These are phyloP conservation scores for Pseudotriccus pelzelni DNA, from an alignment of 2,797 vertebrate species.

Conservation along the genomic window DNA sequence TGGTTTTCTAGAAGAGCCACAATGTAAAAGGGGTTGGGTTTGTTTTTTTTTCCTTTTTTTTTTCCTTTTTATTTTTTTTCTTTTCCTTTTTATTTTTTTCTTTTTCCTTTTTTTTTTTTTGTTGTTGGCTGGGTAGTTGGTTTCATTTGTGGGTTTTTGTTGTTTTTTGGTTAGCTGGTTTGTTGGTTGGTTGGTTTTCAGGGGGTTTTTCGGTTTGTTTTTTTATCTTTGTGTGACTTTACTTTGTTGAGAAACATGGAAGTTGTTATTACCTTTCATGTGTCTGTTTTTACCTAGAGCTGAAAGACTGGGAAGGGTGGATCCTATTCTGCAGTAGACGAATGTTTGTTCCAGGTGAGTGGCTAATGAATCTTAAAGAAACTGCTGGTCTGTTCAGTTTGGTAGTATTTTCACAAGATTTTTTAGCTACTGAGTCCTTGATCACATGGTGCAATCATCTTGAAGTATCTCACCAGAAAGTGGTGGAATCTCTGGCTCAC, in stretches of 20 bases:
- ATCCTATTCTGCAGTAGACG: not conserved
- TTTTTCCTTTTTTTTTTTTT: too few species aligned
- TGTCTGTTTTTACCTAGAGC: not conserved
- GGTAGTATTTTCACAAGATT: not conserved
- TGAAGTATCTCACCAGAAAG: not conserved
- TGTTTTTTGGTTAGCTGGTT: not conserved
- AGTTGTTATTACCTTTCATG: not conserved
- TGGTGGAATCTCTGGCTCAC: not conserved
- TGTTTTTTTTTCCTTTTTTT: not conserved
- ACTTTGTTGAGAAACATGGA: not conserved
- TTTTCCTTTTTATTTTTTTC: too few species aligned
- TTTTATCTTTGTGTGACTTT: not conserved
- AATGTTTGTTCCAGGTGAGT: not conserved
- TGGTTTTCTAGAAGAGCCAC: rapidly evolving
- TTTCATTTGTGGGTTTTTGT: not conserved
- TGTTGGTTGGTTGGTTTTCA: too few species aligned
- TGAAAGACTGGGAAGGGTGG: not conserved
- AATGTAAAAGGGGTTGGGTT: not conserved
- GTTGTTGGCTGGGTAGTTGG: not conserved
- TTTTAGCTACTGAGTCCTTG: not conserved
- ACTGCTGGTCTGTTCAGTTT: not conserved
- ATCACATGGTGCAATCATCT: not conserved
- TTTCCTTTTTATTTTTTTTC: too few species aligned
- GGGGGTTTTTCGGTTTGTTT: not conserved
- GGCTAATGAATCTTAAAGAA: not conserved